Evolutionary conservation across 2,797 vertebrate genomes (phyloP), one percentile per base, ranked within the genome.

Genomic region (Loris lydekkerianus): DNA sequence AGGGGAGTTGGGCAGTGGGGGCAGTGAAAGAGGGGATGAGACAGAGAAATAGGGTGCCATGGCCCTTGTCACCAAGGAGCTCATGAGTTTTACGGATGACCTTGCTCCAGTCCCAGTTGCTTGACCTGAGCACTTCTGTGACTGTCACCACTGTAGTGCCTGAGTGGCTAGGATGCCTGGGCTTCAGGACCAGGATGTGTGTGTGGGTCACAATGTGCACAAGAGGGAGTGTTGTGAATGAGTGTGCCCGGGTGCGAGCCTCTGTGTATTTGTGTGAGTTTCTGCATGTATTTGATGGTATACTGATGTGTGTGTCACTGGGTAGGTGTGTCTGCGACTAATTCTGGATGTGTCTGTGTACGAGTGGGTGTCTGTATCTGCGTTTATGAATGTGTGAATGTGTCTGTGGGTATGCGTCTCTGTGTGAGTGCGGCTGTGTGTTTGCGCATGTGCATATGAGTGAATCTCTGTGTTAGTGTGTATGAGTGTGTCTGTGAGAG

Each of bases 41-140:
- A 56, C 40, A 29, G 37, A 37, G 37, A 40, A 69, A 27, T 21
- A n/a, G 72, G 17, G 3, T 0, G 0, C 6, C 29, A 7, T 69
- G 10, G 29, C 13, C 63, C 20, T 13, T 2, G 27, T 23, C 53
- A 37, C 31, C 2, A 1, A 2, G n/a, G 46, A 6, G 9, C 73
- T 6, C 46, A 2, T 0, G 0, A 7, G 40, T 65, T 43, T 14
- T 10, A 0, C 13, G 2, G 63, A 23, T 1, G 14, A 5, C 58
- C 34, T 25, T 58, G 72, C 31, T 31, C 65, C 6, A 60, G 31
- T 1, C 21, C 46, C 29, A 13, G 69, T 37, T 27, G 40, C 61
- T 67, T 23, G 63, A 40, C 65, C 70, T 1, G 37, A 23, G 37
- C 15, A 10, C 25, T 0, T 37, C 14, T 14, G 29, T 2, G 1